phyloP scores from a whole-genome alignment of 2,888 invertebrate genomes.

The Selenia dentaria region DNA sequence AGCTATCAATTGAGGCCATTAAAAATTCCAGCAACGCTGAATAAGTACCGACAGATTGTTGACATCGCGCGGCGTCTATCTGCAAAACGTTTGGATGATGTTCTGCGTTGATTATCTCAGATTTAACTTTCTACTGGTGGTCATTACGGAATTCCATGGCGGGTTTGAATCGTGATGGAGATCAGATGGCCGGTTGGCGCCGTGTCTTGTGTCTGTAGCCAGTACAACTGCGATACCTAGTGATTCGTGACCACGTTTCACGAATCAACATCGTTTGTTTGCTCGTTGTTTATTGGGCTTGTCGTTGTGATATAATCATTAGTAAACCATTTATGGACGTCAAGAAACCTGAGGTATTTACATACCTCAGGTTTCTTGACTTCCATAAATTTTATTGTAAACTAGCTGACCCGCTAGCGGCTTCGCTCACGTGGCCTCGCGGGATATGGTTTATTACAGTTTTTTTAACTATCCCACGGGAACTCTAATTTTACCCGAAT shows the following conservation, averaged over 20 bases:
- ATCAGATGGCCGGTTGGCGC: conserved; percentile 41
- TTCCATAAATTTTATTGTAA: too few relatives aligned
- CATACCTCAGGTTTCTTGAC: too few relatives aligned
- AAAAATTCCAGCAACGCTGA: conserved; percentile 32
- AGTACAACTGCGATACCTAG: conserved; percentile 18
- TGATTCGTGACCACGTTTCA: conserved; percentile 15
- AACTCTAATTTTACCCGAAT: too few relatives aligned
- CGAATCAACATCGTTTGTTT: conserved; percentile 13
- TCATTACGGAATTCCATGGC: conserved; percentile 51
- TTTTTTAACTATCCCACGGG: too few relatives aligned
- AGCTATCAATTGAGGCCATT: conserved; percentile 52
- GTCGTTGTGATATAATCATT: conserved; percentile 22
- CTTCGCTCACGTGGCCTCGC: too few relatives aligned
- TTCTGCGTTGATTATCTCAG: conserved; percentile 42
- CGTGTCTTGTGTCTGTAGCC: conserved; percentile 43
- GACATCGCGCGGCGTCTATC: conserved; percentile 8
- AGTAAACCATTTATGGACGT: conserved; percentile 1
- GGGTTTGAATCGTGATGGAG: conserved; percentile 36
- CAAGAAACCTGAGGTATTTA: too few relatives aligned
- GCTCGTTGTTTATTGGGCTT: conserved; percentile 24
- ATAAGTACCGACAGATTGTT: conserved; percentile 3
- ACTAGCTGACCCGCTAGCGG: too few relatives aligned
- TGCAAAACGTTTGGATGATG: conserved; percentile 10
- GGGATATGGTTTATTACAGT: too few relatives aligned
- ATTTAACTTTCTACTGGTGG: conserved; percentile 45